A percentile compares a stretch with the other conserved stretches of the same genome.
These are phyloP conservation scores for Plebejus anna DNA, from an alignment of 2,888 invertebrate species.

Conservation along the genomic window DNA sequence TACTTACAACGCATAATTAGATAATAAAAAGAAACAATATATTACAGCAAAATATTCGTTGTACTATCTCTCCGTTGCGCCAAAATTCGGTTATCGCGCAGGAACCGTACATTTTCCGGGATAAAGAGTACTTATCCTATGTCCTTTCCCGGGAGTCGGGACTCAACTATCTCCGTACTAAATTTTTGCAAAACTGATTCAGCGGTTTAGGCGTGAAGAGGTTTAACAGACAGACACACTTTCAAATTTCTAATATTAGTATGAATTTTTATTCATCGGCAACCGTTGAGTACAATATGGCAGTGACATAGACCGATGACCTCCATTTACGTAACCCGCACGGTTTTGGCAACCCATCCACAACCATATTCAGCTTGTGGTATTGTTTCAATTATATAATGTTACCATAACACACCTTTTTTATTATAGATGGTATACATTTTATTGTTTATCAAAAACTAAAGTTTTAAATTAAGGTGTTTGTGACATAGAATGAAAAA, in stretches of 20 bases:
- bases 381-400: constrained; percentile 10
- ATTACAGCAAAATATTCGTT: no score
- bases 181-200: background rate
- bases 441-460: background rate
- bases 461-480: no score
- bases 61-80: no score
- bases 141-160: no score
- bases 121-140: no score
- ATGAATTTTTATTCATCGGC: background rate
- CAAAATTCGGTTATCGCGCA: no score
- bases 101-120: no score
- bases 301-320: constrained; percentile 10
- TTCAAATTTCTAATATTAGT: no score
- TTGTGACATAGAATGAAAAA: no score
- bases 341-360: constrained; percentile 9
- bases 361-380: constrained; percentile 13
- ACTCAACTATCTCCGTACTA: no score
- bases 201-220: background rate
- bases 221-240: background rate
- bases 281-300: background rate
- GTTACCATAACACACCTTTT: background rate
- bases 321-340: constrained; percentile 17
- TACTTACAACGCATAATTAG: no score
- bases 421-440: background rate
- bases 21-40: no score